Conservation (phyloP, 2,113 vertebrate genomes). For the Polyodon spathula region DNA sequence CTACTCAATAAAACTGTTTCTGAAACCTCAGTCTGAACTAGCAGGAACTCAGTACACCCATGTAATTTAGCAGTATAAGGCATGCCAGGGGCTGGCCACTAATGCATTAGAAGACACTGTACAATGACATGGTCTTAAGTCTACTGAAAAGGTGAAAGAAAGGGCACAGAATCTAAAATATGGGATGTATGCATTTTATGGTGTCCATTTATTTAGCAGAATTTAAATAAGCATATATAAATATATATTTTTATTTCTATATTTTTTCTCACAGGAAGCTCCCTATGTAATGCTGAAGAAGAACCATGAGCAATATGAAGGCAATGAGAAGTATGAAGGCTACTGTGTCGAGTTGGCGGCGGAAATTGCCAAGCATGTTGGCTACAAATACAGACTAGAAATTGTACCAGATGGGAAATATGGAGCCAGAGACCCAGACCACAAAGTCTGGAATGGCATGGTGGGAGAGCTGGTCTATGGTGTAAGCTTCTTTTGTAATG, state of each 20-base stretch:
- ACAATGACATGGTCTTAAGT: too few relatives aligned
- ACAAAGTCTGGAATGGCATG: slow-evolving; percentile 97
- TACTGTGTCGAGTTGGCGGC: slow-evolving; percentile 93
- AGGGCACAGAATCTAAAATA: too few relatives aligned
- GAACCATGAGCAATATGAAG: slow-evolving; percentile 80
- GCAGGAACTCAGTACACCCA: too few relatives aligned
- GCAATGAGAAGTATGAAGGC: slow-evolving; percentile 90
- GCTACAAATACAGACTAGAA: slow-evolving; percentile 89
- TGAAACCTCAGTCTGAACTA: too few relatives aligned
- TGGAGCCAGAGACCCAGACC: slow-evolving; percentile 82
- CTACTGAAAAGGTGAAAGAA: too few relatives aligned
- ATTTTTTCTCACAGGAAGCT: slow-evolving; percentile 70
- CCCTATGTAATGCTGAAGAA: slow-evolving; percentile 98
- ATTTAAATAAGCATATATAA: not conserved
- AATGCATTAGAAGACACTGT: too few relatives aligned
- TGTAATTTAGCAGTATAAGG: too few relatives aligned
- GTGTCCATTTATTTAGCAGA: too few relatives aligned
- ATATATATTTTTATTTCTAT: too few relatives aligned
- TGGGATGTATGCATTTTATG: too few relatives aligned
- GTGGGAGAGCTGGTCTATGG: slow-evolving; percentile 95
- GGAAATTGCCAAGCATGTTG: slow-evolving; percentile 93
- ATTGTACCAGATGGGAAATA: slow-evolving; percentile 92
- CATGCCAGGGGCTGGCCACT: too few relatives aligned
- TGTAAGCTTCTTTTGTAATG: slow-evolving; percentile 51
- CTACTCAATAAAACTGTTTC: too few relatives aligned